Base-by-base conservation (phyloP, 1,140 invertebrate species). In the Neotoxoptera formosana region DNA sequence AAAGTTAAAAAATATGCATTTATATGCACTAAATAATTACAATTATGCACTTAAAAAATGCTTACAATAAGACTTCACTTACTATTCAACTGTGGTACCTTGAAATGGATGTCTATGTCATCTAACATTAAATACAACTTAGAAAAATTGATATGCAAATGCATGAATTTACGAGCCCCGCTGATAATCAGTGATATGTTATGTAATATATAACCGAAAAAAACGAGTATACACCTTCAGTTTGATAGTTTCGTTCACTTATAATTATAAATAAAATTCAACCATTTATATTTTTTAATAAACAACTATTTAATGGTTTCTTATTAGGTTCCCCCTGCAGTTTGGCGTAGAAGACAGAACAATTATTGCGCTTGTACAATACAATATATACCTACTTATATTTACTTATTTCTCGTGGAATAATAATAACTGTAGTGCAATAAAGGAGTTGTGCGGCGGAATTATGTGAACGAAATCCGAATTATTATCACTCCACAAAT, bases 391-490 rank as follows among this genome's bases (percentile, higher is more conserved):
- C 41, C 47, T 47, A 47, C 7, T 53, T 6, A 4, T 53, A 76
- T n/a, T 76, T n/a, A n/a, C 30, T 76, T 76, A 76, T 76, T 76
- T 76, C 60, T 86, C 2, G 45, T 20, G 41, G 4, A 47, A 86
- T 86, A 86, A 86, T 86, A 86, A 86, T 30, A 86, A 86, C n/a
- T 25, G 47, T 86, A 47, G 45, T 30, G 84, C 11, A 47, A 86
- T 86, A 86, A 47, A 47, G 9, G 45, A 86, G 25, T 86, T n/a
- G 47, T 47, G 25, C 84, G 45, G 11, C 45, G 25, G 47, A 86
- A 86, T 86, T 30, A 86, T 76, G n/a, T 30, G 84, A 86, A 47
- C 23, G 30, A 86, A 86, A 86, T 86, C 84, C 45, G 25, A 86
- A 47, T 53, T 53, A 53, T 53, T 86, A 86, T 86, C n/a, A 47